phyloP scores from a whole-genome alignment of 2,113 vertebrate genomes.

The Vireo altiloquus region DNA sequence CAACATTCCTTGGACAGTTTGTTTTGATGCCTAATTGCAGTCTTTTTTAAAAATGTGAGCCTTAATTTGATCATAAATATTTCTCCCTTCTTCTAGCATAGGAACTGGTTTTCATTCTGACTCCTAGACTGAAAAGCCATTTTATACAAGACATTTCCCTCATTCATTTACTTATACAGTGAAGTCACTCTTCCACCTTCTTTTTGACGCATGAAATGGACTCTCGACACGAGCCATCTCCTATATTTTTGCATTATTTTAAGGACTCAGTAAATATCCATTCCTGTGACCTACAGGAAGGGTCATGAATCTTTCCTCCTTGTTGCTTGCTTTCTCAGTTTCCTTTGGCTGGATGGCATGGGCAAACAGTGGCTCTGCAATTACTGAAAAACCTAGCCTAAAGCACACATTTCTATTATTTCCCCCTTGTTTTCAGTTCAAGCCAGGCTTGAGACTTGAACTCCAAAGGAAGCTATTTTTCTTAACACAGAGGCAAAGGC shows the following conservation, averaged over 20 bases:
- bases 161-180: not conserved
- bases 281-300: not conserved
- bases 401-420: not conserved
- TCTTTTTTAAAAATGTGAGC: not conserved
- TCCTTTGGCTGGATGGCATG: not conserved
- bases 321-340: not conserved
- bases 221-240: not conserved
- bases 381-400: not conserved
- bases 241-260: not conserved
- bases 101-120: not conserved
- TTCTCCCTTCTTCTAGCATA: not conserved
- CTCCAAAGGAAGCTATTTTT: conserved; percentile 58
- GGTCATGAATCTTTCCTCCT: not conserved
- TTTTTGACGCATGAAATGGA: not conserved
- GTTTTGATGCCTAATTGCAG: not conserved
- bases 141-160: not conserved
- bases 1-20: not conserved
- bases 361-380: not conserved
- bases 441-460: conserved; percentile 5
- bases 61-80: not conserved
- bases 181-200: not conserved
- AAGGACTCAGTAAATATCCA: not conserved
- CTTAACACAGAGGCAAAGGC: conserved; percentile 59
- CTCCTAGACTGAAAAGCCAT: not conserved
- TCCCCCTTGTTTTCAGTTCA: not conserved